Base-by-base conservation (phyloP, 53 echinoderm and acorn worm species). In the Echinometra lucunter region DNA sequence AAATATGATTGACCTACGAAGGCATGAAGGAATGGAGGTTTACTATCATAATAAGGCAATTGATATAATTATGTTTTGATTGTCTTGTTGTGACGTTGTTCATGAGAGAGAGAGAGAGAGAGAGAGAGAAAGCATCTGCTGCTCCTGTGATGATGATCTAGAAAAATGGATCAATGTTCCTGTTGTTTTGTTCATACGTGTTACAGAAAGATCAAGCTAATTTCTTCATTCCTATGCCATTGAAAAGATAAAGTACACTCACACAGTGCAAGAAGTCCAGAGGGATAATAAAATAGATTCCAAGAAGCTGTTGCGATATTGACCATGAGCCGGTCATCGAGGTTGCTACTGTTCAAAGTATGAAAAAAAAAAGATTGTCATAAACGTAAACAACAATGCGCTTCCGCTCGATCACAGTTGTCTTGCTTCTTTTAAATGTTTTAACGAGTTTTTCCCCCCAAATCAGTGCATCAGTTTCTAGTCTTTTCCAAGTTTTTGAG, bases 171-270 rank as follows among this genome's bases (percentile, higher is more conserved):
- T 1, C 42, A 30, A 0, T 35, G 6, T 11, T 40, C 38, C 15
- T n/a, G n/a, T 78, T 78, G 42, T 21, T 42, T 38, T 1, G 69
- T 69, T 12, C 10, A 34, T 69, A 69, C 78, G 19, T 72, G 32
- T 13, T 70, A 34, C 11, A 35, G 35, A 47, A 13, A 10, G 32
- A 35, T 72, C 0, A 15, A 32, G 72, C 72, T 72, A 42, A 18
- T 19, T 42, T 78, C 78, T 5, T 78, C 12, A 78, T 78, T 78
- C 42, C 23, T 19, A 78, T 42, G 78, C 38, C 78, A 42, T 78
- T 42, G 78, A 78, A 78, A 42, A 78, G 78, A 78, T 78, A 78
- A 72, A 78, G 42, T 40, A n/a, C 38, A 78, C 42, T 78, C 21
- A 63, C 13, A 8, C 8, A 63, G 23, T 58, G 4, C 37, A 38